Percentiles rank a stretch among this genome's conserved stretches.
These are phyloP conservation scores for Drosophila yakuba DNA, from an alignment of 1,140 invertebrate genomes.

Conservation along the genomic window DNA sequence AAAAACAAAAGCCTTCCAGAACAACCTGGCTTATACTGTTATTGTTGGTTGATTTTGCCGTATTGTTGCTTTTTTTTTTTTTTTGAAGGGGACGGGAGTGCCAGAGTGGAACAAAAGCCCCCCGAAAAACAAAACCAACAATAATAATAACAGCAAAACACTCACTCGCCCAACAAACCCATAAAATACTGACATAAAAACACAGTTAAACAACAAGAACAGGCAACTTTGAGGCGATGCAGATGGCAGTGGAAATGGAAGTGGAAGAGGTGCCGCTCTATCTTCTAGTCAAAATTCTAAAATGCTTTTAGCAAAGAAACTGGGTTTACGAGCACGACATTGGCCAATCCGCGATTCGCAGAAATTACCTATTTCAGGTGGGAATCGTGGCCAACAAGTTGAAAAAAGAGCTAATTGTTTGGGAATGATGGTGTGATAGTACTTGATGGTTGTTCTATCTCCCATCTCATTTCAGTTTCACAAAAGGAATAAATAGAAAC, in stretches of 20 bases:
- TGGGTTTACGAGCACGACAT: constrained; percentile 68
- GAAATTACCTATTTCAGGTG: constrained; percentile 46
- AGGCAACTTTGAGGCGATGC: constrained; percentile 12
- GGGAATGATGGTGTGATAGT: not conserved
- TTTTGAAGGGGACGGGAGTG: constrained; percentile 22
- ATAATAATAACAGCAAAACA: constrained; percentile 49
- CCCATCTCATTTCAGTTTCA: not conserved
- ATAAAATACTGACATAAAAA: constrained; percentile 74
- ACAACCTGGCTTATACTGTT: constrained; percentile 44
- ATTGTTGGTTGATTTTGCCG: constrained; percentile 27
- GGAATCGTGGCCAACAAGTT: constrained; percentile 9
- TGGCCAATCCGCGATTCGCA: constrained; percentile 53
- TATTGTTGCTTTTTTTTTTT: constrained; percentile 2
- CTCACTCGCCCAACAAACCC: constrained; percentile 24
- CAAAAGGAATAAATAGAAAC: no score
- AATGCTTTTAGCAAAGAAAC: constrained; percentile 64
- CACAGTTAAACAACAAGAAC: constrained; percentile 65
- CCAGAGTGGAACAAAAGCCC: constrained; percentile 39
- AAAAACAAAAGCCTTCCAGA: constrained; percentile 37
- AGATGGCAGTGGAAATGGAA: constrained; percentile 10
- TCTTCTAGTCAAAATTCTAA: constrained; percentile 47
- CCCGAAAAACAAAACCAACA: constrained; percentile 20
- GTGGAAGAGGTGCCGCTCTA: constrained; percentile 6
- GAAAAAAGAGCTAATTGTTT: constrained; percentile 20
- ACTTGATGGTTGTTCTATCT: not conserved